Conservation (phyloP, 2,888 invertebrate genomes). For the Nephrotoma guestfalica region DNA sequence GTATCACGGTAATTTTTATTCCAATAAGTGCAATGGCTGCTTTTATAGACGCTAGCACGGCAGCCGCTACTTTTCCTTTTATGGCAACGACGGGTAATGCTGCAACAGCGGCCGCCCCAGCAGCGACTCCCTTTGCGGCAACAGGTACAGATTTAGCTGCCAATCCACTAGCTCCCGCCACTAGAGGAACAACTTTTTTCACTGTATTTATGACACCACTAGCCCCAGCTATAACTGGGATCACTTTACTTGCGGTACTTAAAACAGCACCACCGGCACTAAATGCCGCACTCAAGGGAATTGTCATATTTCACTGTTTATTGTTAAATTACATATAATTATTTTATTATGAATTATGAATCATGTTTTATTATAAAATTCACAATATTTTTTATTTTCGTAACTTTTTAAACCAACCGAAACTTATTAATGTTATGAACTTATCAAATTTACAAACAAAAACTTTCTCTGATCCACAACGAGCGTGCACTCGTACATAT, state of each 20-base stretch:
- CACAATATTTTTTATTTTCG: not conserved
- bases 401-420: not conserved
- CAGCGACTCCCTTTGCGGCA: not conserved
- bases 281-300: not conserved
- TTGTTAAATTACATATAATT: not conserved
- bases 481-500: not conserved
- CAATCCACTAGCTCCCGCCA: conserved; percentile 17
- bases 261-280: not conserved
- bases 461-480: not conserved
- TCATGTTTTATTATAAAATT: not conserved
- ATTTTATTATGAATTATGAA: not conserved
- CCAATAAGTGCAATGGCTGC: conserved; percentile 54
- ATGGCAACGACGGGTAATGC: conserved; percentile 19
- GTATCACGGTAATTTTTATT: conserved; percentile 52
- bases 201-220: not conserved
- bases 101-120: conserved; percentile 19
- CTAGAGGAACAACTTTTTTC: not conserved
- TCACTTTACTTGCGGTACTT: not conserved
- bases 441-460: not conserved
- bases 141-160: conserved; percentile 22
- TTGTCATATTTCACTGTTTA: not conserved
- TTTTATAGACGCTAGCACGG: conserved; percentile 50
- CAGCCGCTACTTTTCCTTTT: conserved; percentile 25
- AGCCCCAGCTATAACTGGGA: not conserved
- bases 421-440: not conserved